Base-by-base conservation (phyloP, 2,888 invertebrate species). In the Rotaria sp. region DNA sequence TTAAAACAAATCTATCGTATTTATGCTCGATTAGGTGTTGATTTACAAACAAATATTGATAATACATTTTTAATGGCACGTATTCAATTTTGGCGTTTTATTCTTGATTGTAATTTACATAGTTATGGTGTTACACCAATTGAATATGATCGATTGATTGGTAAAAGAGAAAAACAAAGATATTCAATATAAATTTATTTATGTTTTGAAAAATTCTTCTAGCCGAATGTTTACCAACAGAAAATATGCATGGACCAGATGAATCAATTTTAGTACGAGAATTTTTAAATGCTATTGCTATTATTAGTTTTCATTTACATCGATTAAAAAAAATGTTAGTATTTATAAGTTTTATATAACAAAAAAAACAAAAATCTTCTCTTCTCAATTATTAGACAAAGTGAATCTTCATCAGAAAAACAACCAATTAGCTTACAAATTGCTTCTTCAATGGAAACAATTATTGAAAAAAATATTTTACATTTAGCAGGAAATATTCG, bases 1-100 rank as follows among this genome's bases (percentile, higher is more conserved):
- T 88, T 91, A 86, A 88, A 90, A 26, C 89, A 89, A 86, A 90
- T 91, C 87, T 90, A 88, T 88, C 90, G 88, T 87, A 90, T 88
- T 88, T 91, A 91, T 89, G 90, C 90, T 87, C 87, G 88, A 45
- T 88, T 91, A 35, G 91, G 91, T 4, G 89, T 89, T 67, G 90
- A 90, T 84, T 89, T 45, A 13, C 45, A 80, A 80, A 38, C 89
- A 80, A 90, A 90, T 87, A 89, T 89, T 3, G 91, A 91, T 88
- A 91, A 91, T 88, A 91, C 91, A 5, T 91, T 89, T 87, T 89
- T 90, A 11, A 89, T 91, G 90, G 90, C 88, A 86, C 89, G 90
- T 86, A 89, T 91, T 89, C 91, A 91, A 89, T 90, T 91, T 88
- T 91, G 91, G 91, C 88, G 91, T 48, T 90, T 91, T 87, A 87